phyloP scores from a whole-genome alignment of 2,797 vertebrate species.

The Darevskia nairensis region DNA sequence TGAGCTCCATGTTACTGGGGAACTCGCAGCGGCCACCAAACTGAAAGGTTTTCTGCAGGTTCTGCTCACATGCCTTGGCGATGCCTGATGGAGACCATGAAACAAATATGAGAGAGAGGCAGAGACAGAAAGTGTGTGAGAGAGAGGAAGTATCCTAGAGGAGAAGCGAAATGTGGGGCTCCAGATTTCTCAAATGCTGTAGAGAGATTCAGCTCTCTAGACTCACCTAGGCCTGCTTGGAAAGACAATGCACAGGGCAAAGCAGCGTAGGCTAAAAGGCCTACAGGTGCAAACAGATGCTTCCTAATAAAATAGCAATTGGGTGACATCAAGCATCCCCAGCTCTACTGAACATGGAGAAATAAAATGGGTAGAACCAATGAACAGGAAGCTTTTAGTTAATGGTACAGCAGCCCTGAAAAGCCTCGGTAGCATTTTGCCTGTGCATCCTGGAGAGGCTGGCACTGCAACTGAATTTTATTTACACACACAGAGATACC shows the following conservation, averaged over 20 bases:
- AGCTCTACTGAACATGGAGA: background rate
- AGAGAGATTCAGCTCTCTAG: too few relatives aligned
- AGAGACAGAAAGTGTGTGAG: background rate
- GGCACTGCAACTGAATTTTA: background rate
- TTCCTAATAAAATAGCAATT: background rate
- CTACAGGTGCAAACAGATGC: background rate
- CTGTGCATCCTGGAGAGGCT: background rate
- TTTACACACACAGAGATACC: background rate
- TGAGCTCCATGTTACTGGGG: conserved; percentile 92
- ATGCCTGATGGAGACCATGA: conserved; percentile 81
- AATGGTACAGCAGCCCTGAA: background rate
- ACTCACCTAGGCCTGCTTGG: background rate
- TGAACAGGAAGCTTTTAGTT: background rate
- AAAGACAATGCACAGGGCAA: background rate
- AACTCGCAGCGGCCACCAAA: conserved; percentile 88
- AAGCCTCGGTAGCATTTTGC: background rate
- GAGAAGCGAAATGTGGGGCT: background rate
- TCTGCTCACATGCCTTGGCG: conserved; percentile 94
- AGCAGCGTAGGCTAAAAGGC: background rate
- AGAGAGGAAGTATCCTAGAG: too few relatives aligned
- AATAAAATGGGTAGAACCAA: background rate
- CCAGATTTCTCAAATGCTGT: background rate
- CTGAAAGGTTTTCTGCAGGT: conserved; percentile 90
- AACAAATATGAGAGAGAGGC: rapidly evolving
- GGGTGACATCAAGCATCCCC: background rate